phyloP scores from a whole-genome alignment of 2,113 vertebrate species.

The Poeciliopsis prolifica region DNA sequence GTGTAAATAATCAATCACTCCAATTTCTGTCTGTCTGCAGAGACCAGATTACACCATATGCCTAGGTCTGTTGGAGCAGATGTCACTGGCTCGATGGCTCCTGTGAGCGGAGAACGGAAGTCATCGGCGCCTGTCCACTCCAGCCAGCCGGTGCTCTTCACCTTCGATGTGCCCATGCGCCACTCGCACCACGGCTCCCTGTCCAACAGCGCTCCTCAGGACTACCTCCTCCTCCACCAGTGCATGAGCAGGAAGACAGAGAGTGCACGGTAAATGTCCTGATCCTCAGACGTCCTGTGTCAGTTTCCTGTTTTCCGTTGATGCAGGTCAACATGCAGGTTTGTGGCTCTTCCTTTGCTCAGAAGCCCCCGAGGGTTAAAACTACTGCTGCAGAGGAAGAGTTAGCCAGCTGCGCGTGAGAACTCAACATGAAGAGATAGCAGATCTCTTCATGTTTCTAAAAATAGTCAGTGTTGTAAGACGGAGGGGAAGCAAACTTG shows the following conservation, averaged over 20 bases:
- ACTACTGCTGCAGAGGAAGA: slow-evolving; percentile 30
- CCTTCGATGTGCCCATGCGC: slow-evolving; percentile 87
- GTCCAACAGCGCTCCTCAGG: slow-evolving; percentile 95
- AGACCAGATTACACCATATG: slow-evolving; percentile 86
- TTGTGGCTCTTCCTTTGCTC: slow-evolving; percentile 57
- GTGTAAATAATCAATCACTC: slow-evolving; percentile 29
- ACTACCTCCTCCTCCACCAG: slow-evolving; percentile 97
- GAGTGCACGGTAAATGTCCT: slow-evolving; percentile 86
- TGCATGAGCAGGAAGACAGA: slow-evolving; percentile 96
- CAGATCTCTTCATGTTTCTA: slow-evolving; percentile 2
- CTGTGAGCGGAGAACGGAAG: slow-evolving; percentile 88
- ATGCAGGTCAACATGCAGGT: slow-evolving; percentile 74
- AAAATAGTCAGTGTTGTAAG: background rate
- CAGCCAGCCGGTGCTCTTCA: slow-evolving; percentile 95
- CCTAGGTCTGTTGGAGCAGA: slow-evolving; percentile 89
- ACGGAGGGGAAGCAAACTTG: background rate
- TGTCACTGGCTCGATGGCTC: slow-evolving; percentile 80
- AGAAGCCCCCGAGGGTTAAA: slow-evolving; percentile 35
- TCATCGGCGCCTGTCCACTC: slow-evolving; percentile 89
- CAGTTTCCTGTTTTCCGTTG: slow-evolving; percentile 71
- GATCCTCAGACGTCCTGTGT: slow-evolving; percentile 65
- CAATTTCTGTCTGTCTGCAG: slow-evolving; percentile 71
- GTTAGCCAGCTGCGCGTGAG: slow-evolving; percentile 2
- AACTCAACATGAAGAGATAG: background rate
- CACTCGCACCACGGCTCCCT: slow-evolving; percentile 85